Evolutionary conservation across 2,888 invertebrate genomes (phyloP), one percentile per base, ranked within the genome.

Genomic region (Julus scanicus): DNA sequence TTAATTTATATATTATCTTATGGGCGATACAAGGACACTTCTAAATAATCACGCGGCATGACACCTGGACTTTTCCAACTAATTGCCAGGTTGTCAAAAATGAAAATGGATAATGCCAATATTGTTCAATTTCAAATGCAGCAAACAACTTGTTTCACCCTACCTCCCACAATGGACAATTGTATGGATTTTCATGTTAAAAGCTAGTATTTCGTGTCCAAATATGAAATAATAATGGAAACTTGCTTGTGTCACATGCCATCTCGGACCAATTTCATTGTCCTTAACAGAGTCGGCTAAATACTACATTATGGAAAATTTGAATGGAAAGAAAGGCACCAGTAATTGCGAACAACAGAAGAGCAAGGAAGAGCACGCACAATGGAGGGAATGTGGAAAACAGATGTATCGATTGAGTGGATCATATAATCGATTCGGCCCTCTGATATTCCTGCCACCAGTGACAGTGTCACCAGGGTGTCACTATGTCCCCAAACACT

Each of bases 331-430:
- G 20, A 80, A 63, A 80, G 37, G 80, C 80, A 80, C 13, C 13
- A 80, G 80, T 80, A 80, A 80, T 80, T 80, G 80, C 80, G 29
- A 80, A 80, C 80, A 80, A 80, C 80, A 80, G 80, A 80, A 13
- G 13, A 9, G 71, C 37, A 80, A 29, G 71, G 29, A 71, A n/a
- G 29, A 2, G 71, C 29, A 20, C n/a, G 11, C 71, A 71, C 80
- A 80, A 80, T 37, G 80, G 80, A 13, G 37, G 13, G 37, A 80
- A 80, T 37, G 80, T 29, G 9, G 80, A 80, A 80, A 37, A 80
- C 37, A 80, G 80, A 80, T 37, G 37, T 37, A 80, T 80, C 80
- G 80, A 80, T 80, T 80, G 29, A 2, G 11, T 37, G 80, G 37
- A 29, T 29, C 29, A 3, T 37, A 80, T 29, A 80, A 80, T 80